These are phyloP conservation scores for Nipponia nippon DNA, from an alignment of 2,113 vertebrate species.

Conservation along the genomic window DNA sequence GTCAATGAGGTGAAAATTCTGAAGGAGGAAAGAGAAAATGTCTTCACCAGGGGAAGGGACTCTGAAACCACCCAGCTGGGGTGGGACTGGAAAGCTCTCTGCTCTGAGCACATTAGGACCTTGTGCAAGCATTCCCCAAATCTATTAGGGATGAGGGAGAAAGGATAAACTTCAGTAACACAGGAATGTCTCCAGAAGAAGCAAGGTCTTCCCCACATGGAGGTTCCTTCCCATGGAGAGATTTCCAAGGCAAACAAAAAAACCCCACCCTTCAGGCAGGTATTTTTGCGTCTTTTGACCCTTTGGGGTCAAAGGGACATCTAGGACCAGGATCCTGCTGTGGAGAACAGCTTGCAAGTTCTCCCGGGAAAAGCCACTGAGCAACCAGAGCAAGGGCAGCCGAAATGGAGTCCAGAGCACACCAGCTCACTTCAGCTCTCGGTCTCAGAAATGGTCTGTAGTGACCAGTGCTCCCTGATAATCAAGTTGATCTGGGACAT, in stretches of 20 bases:
- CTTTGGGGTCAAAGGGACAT: background rate
- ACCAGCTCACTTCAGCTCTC: background rate
- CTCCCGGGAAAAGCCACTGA: background rate
- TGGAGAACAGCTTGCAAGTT: background rate
- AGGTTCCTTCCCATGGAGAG: background rate
- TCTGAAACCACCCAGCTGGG: background rate
- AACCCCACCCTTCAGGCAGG: background rate
- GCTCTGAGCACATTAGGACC: background rate
- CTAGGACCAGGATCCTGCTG: background rate
- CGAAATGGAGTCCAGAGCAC: background rate
- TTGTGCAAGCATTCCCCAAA: background rate
- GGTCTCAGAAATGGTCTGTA: background rate
- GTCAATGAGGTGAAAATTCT: slow-evolving; percentile 99
- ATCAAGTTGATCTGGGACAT: background rate
- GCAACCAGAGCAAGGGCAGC: background rate
- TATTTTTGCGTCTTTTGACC: background rate
- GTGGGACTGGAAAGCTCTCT: background rate
- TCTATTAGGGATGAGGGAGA: background rate
- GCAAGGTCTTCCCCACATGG: background rate
- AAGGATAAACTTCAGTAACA: background rate
- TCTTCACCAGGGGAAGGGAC: slow-evolving; percentile 6
- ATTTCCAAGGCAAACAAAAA: background rate
- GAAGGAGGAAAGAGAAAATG: slow-evolving; percentile 59
- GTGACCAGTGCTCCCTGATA: background rate
- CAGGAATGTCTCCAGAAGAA: background rate